phyloP scores from a whole-genome alignment of 2,797 vertebrate genomes.

The Sardinella longiceps region DNA sequence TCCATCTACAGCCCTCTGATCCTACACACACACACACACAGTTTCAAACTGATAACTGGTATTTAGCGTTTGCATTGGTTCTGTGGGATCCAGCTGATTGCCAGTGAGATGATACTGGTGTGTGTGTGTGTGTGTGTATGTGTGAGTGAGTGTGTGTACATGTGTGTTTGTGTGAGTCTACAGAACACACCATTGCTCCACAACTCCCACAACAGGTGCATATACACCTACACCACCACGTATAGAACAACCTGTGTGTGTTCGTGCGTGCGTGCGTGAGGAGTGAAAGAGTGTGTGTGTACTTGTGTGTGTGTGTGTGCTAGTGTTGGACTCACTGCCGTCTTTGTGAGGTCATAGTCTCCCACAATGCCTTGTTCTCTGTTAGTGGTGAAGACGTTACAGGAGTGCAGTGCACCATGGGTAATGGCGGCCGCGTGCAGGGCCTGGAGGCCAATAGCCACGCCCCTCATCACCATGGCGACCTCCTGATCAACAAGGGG shows the following conservation, averaged over 20 bases:
- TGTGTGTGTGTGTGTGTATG: too few species aligned
- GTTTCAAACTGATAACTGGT: too few species aligned
- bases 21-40: slow-evolving; percentile 1
- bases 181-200: too few species aligned
- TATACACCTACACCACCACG: neutral
- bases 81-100: too few species aligned
- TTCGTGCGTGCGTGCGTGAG: too few species aligned
- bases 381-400: slow-evolving; percentile 79
- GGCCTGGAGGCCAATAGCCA: slow-evolving; percentile 72
- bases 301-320: too few species aligned
- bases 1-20: neutral
- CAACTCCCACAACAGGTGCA: neutral
- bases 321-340: slow-evolving; percentile 80
- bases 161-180: too few species aligned
- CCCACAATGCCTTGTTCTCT: slow-evolving; percentile 78
- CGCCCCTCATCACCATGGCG: slow-evolving; percentile 79
- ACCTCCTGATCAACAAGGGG: slow-evolving; percentile 66
- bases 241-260: neutral
- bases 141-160: too few species aligned
- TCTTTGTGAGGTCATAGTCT: slow-evolving; percentile 83
- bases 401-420: slow-evolving; percentile 78
- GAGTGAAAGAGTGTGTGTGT: too few species aligned
- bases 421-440: slow-evolving; percentile 73
- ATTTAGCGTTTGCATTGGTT: too few species aligned
- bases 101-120: too few species aligned